Base-by-base conservation (phyloP, 2,113 vertebrate genomes). In the Sylvicapra grimmia region DNA sequence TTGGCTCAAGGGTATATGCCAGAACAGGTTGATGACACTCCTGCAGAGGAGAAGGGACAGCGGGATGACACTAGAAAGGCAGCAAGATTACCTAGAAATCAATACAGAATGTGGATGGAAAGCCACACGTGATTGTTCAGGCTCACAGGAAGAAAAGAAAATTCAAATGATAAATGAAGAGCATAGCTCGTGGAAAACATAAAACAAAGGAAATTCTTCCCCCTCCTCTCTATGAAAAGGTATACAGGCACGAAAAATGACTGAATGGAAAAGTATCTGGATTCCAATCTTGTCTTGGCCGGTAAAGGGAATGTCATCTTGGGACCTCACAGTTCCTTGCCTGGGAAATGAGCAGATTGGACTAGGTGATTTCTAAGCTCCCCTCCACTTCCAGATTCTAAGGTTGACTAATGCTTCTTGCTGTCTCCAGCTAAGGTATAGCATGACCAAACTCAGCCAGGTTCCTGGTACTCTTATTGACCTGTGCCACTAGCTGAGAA, bases 291-390 rank as follows among this genome's bases (percentile, higher is more conserved):
- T 68, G 44, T 33, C 44, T 91, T 51, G n/a, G 40, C 23, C 15
- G 91, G 33, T 36, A 80, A 75, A 1, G 16, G 13, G 25, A 84
- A 83, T 16, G 2, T 72, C 27, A 51, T 56, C 44, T 86, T 21
- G 18, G 36, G 53, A 19, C 27, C 61, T 59, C 49, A 77, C 27
- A 25, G 14, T 33, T 51, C 21, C 49, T 93, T 14, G 4, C 4
- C 3, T 75, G 68, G 58, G 79, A 68, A 94, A 91, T 1, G 11
- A 89, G 6, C 25, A 21, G 16, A 36, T 63, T 6, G 49, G 40
- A 59, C 51, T 29, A 77, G 59, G 23, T 85, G 96, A 82, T 77
- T 79, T 49, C 51, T 80, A 89, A 84, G 29, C 33, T 91, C n/a
- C 31, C 61, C 79, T 97, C 53, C 9, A 89, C 23, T 49, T 36